phyloP scores from a whole-genome alignment of 92 coral and sea anemone species.

The Actinostola sp. region DNA sequence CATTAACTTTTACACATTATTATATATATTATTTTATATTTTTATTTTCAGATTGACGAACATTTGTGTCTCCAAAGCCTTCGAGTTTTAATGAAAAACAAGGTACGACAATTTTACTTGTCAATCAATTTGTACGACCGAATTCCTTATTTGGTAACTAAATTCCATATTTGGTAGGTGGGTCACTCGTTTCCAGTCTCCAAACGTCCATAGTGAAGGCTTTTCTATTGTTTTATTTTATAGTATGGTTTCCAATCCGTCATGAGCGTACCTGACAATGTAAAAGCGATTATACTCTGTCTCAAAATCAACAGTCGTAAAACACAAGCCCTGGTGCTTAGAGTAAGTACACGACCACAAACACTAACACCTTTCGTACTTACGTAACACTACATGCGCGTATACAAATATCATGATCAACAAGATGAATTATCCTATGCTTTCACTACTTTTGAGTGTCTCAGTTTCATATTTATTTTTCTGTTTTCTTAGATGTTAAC shows the following conservation, averaged over 20 bases:
- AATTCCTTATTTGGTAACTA: not conserved
- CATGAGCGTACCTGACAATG: slow-evolving; percentile 70
- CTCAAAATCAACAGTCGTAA: slow-evolving; percentile 87
- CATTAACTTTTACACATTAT: not conserved
- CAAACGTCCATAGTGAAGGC: not conserved
- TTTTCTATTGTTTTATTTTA: slow-evolving; percentile 15
- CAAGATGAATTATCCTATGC: too few relatives aligned
- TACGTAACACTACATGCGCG: too few relatives aligned
- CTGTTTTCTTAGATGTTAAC: slow-evolving; percentile 64
- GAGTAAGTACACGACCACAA: slow-evolving; percentile 46
- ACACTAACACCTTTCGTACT: not conserved
- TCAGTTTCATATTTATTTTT: not conserved
- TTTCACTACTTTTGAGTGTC: too few relatives aligned
- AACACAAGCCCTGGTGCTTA: slow-evolving; percentile 89
- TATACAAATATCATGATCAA: too few relatives aligned
- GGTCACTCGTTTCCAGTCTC: too few relatives aligned
- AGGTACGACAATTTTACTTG: slow-evolving; percentile 49
- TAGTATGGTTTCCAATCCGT: slow-evolving; percentile 97
- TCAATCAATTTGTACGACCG: not conserved
- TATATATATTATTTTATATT: not conserved
- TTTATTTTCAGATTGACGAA: slow-evolving; percentile 79
- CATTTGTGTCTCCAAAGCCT: slow-evolving; percentile 93
- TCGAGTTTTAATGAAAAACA: slow-evolving; percentile 95
- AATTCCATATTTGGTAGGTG: not conserved
- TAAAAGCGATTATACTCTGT: slow-evolving; percentile 82